Conservation (phyloP, 1,140 invertebrate species). For the Nixonia krombeini region DNA sequence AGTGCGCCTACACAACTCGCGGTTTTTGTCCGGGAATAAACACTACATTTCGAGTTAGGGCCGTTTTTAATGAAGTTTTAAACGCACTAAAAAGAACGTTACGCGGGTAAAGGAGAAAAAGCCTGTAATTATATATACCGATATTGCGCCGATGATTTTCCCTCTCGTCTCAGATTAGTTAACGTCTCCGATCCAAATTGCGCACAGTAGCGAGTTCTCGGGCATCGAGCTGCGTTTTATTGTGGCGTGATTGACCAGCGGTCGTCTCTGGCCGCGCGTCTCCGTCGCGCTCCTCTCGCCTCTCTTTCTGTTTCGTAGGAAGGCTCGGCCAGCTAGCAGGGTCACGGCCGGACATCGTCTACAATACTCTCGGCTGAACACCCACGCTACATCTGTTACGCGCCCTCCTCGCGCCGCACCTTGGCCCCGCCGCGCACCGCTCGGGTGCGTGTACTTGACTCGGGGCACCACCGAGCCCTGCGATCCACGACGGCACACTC, state of each 20-base stretch:
- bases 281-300: no score
- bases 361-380: constrained; percentile 55
- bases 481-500: constrained; percentile 47
- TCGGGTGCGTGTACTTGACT: constrained; percentile 19
- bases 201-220: no score
- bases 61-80: no score
- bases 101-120: no score
- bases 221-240: constrained; percentile 52
- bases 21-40: no score
- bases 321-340: constrained; percentile 61
- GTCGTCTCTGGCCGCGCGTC: constrained; percentile 31
- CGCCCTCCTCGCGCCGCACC: constrained; percentile 10
- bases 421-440: not conserved
- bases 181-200: no score
- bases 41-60: no score
- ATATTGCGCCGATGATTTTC: no score
- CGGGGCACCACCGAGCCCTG: constrained; percentile 45
- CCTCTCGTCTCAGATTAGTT: no score
- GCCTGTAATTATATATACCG: no score
- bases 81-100: no score
- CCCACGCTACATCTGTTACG: constrained; percentile 63
- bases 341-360: constrained; percentile 72
- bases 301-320: constrained; percentile 50
- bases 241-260: constrained; percentile 54
- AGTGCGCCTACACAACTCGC: no score